A percentile compares a stretch with the other conserved stretches of the same genome.
phyloP scores from a whole-genome alignment of 2,797 vertebrate genomes.

The Mus caroli region DNA sequence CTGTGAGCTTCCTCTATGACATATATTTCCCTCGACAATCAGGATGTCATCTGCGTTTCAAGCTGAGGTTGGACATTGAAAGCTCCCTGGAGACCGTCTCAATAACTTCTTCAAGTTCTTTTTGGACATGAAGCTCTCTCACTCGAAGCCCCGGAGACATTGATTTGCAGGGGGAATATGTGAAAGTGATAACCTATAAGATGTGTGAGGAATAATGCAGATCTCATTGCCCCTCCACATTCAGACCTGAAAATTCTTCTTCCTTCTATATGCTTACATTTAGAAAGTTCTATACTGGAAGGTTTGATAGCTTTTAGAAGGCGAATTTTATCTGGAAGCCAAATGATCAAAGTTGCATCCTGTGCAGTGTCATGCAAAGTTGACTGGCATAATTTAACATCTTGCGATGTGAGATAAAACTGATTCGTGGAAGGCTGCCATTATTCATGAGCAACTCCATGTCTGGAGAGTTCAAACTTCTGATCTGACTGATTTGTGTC shows the following conservation, averaged over 20 bases:
- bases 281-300: conserved; percentile 14
- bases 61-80: not conserved
- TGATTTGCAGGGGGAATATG: conserved; percentile 7
- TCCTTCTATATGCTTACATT: not conserved
- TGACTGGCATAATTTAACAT: conserved; percentile 45
- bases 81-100: conserved; percentile 18
- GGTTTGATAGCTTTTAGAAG: conserved; percentile 54
- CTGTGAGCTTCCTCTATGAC: conserved; percentile 7
- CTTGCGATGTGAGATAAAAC: conserved; percentile 62
- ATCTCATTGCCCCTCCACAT: not conserved
- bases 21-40: conserved; percentile 28
- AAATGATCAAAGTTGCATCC: conserved; percentile 51
- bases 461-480: not conserved
- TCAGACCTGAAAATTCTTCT: not conserved
- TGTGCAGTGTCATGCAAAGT: not conserved
- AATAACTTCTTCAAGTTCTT: conserved; percentile 45
- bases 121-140: not conserved
- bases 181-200: not conserved
- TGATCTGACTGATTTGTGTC: conserved; percentile 70
- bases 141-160: not conserved
- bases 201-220: not conserved
- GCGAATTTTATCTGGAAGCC: conserved; percentile 52
- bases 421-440: conserved; percentile 42
- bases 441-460: conserved; percentile 12
- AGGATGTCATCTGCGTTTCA: conserved; percentile 47